Evolutionary conservation across 2,888 invertebrate species (phyloP).

Genomic region (Saturnia japonica): DNA sequence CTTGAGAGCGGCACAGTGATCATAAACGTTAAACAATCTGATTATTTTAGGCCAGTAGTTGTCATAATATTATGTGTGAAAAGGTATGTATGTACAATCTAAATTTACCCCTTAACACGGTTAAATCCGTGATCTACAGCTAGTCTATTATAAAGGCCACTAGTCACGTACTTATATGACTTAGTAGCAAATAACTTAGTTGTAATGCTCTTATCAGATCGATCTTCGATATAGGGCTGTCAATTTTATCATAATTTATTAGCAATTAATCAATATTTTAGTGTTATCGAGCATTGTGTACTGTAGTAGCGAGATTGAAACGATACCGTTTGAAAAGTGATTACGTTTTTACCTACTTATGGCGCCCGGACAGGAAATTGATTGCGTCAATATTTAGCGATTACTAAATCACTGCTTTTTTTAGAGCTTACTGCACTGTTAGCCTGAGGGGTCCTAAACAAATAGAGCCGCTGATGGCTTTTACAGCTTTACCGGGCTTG

Average conservation of each 20-base stretch:
- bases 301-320: conserved; percentile 29
- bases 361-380: conserved; percentile 5
- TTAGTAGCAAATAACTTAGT: conserved; percentile 8
- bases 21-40: too few relatives aligned
- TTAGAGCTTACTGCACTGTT: too few relatives aligned
- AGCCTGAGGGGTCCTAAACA: too few relatives aligned
- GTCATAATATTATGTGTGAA: too few relatives aligned
- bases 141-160: too few relatives aligned
- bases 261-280: conserved; percentile 50
- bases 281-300: conserved; percentile 31
- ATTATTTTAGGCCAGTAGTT: too few relatives aligned
- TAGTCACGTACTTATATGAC: not conserved
- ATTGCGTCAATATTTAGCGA: conserved; percentile 2
- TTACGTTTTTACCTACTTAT: not conserved
- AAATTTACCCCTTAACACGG: too few relatives aligned
- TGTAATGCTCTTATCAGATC: conserved; percentile 38
- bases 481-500: too few relatives aligned
- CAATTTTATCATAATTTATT: conserved; percentile 52
- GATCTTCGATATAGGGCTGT: conserved; percentile 41
- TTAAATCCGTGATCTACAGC: too few relatives aligned
- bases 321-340: not conserved
- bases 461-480: too few relatives aligned
- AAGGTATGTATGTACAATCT: too few relatives aligned
- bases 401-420: not conserved
- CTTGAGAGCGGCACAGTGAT: too few relatives aligned